These are phyloP conservation scores for Tamandua tetradactyla DNA, from an alignment of 2,797 vertebrate genomes.

Conservation along the genomic window DNA sequence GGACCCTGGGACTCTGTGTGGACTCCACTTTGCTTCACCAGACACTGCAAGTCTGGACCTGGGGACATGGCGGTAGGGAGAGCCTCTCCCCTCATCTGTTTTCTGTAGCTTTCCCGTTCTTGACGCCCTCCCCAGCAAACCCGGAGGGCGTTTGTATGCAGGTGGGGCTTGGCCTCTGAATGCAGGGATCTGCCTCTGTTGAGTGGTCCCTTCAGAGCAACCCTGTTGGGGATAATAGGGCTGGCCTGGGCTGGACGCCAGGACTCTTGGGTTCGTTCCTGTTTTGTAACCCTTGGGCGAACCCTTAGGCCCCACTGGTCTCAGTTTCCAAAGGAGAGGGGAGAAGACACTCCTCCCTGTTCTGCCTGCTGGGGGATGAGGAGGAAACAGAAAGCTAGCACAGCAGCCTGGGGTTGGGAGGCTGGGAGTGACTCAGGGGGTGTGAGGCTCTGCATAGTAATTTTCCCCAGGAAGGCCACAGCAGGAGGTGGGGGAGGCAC, in stretches of 20 bases:
- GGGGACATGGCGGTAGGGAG: background rate
- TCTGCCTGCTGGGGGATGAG: background rate
- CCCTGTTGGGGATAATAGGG: background rate
- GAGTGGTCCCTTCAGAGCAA: background rate
- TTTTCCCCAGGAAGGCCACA: background rate
- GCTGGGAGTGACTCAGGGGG: conserved; percentile 57
- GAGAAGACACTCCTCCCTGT: background rate
- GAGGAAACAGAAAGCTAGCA: conserved; percentile 31
- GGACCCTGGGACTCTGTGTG: background rate
- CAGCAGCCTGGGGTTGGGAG: background rate
- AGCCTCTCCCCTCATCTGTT: background rate
- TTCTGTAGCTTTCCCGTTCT: background rate
- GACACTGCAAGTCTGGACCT: background rate
- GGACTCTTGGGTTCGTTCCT: background rate
- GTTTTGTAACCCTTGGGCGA: background rate
- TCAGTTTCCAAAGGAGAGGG: conserved; percentile 64
- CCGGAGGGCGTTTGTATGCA: conserved; percentile 53
- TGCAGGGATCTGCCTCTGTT: background rate
- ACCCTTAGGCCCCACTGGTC: background rate
- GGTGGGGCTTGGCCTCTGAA: conserved; percentile 42
- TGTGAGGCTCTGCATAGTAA: background rate
- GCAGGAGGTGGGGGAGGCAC: background rate
- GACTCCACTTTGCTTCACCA: background rate
- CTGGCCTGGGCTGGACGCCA: conserved; percentile 6
- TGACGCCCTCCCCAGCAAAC: conserved; percentile 28